Evolutionary conservation across 2,797 vertebrate species (phyloP).

Genomic region (Argyrosomus regius): DNA sequence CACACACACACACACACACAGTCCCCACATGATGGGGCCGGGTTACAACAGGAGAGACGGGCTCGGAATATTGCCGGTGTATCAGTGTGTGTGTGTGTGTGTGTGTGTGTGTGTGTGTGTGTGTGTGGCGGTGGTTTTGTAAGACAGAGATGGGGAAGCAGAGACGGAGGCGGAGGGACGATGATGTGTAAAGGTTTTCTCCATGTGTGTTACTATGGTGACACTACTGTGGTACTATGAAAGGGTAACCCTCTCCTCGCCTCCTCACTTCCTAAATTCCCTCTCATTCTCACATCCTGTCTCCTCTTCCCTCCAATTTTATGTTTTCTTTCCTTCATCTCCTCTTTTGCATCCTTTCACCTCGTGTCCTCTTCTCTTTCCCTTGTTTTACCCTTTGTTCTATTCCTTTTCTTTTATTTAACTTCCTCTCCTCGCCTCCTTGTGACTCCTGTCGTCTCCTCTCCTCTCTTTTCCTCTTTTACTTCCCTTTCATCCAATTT

Average conservation of each 20-base stretch:
- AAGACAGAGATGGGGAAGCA: slow-evolving; percentile 8
- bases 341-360: slow-evolving; percentile 23
- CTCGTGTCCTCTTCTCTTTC: not conserved
- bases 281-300: slow-evolving; percentile 15
- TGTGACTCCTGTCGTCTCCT: not conserved
- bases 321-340: not conserved
- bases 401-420: not conserved
- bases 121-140: slow-evolving; percentile 26
- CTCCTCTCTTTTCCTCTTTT: not conserved
- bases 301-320: not conserved
- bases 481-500: not conserved
- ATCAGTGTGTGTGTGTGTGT: not conserved
- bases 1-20: slow-evolving; percentile 46
- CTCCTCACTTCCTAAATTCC: slow-evolving; percentile 1
- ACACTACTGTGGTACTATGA: slow-evolving; percentile 50
- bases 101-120: slow-evolving; percentile 41
- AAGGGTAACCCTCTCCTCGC: slow-evolving; percentile 26
- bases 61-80: slow-evolving; percentile 20
- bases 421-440: not conserved
- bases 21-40: slow-evolving; percentile 53
- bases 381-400: not conserved
- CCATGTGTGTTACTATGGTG: slow-evolving; percentile 72
- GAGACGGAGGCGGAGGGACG: slow-evolving; percentile 37
- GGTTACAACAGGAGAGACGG: slow-evolving; percentile 71
- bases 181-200: slow-evolving; percentile 57